A percentile compares a stretch with the other conserved stretches of the same genome.
Conservation (phyloP, 1,140 invertebrate species). For the Stratiolaelaps scimitus region DNA sequence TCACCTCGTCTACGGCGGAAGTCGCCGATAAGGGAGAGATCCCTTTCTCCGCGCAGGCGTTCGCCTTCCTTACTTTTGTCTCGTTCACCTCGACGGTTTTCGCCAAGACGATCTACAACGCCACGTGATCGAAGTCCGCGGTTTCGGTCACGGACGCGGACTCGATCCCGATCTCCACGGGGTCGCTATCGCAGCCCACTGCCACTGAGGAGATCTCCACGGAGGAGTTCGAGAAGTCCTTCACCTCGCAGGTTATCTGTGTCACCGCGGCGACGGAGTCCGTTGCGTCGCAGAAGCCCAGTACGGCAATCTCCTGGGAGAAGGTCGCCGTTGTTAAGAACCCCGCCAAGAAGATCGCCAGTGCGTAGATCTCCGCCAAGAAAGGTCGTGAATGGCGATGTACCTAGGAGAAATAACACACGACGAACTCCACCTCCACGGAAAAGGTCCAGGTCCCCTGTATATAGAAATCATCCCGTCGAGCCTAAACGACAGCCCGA, state of each 20-base stretch:
- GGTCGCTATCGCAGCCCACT: too few species aligned
- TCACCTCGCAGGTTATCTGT: slow-evolving; percentile 17
- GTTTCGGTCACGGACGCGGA: too few species aligned
- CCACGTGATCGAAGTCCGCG: neutral
- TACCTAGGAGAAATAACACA: too few species aligned
- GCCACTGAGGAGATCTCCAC: too few species aligned
- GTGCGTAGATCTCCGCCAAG: neutral
- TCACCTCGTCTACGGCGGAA: too few species aligned
- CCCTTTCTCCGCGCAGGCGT: neutral
- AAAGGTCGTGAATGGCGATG: neutral
- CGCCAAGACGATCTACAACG: neutral
- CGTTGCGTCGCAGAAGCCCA: neutral
- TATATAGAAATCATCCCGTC: too few species aligned
- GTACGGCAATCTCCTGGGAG: neutral
- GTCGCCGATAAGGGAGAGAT: too few species aligned
- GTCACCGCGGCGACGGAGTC: neutral
- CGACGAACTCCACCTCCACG: too few species aligned
- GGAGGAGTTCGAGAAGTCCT: too few species aligned
- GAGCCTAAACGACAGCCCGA: too few species aligned
- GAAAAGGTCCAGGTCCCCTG: too few species aligned
- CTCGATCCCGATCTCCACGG: too few species aligned
- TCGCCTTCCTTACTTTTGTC: neutral
- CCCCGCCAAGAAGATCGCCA: neutral
- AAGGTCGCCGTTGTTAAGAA: neutral
- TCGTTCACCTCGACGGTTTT: neutral